Evolutionary conservation across 2,797 vertebrate genomes (phyloP).

Genomic region (Calcarius lapponicus): DNA sequence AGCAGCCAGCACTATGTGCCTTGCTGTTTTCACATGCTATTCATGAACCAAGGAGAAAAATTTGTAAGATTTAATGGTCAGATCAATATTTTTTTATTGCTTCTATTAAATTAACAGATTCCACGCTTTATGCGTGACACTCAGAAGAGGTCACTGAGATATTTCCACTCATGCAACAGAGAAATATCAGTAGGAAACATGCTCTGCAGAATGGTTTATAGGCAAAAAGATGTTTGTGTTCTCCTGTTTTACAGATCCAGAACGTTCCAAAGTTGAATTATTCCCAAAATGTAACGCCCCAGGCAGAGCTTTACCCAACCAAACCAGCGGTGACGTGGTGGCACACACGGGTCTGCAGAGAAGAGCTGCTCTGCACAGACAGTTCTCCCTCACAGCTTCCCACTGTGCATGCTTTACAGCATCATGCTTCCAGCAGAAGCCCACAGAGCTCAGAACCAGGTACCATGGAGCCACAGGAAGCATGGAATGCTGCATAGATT

Average conservation of each 20-base stretch:
- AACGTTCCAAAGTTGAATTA: background rate
- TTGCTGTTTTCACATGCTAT: constrained; percentile 12
- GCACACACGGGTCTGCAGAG: background rate
- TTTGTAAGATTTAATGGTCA: background rate
- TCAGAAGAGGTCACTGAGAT: constrained; percentile 4
- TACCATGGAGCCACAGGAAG: background rate
- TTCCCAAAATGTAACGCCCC: background rate
- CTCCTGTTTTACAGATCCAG: background rate
- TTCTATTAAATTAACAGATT: background rate
- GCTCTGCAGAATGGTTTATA: background rate
- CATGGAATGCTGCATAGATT: background rate
- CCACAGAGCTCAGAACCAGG: background rate
- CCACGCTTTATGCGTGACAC: background rate
- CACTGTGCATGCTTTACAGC: background rate
- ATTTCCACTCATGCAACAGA: constrained; percentile 67
- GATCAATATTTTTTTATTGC: background rate
- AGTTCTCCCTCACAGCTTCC: background rate
- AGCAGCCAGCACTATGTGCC: background rate
- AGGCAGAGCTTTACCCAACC: constrained; percentile 12
- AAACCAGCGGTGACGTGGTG: background rate
- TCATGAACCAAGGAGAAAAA: background rate
- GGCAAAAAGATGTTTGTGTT: background rate
- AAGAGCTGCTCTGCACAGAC: background rate
- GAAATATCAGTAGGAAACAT: constrained; percentile 49
- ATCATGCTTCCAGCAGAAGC: constrained; percentile 21